Evolutionary conservation across 2,113 vertebrate genomes (phyloP).

Genomic region (Echinops telfairi): DNA sequence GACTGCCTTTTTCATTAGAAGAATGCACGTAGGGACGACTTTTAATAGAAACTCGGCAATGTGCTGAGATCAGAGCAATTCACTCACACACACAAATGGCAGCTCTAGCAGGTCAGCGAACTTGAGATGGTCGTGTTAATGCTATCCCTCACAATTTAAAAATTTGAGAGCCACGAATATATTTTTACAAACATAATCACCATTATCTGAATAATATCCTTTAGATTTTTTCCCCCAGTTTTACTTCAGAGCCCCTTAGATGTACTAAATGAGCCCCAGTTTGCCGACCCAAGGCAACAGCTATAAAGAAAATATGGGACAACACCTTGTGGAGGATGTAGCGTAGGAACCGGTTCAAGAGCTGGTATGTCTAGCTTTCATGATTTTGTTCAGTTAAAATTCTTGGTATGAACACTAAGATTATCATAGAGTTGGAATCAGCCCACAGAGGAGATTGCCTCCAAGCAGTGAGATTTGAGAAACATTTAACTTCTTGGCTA

Average conservation of each 20-base stretch:
- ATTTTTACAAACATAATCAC: too few species aligned
- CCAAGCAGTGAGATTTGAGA: background rate
- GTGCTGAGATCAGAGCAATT: background rate
- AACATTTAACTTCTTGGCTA: too few species aligned
- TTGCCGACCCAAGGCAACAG: too few species aligned
- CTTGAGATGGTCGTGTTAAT: too few species aligned
- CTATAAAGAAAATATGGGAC: background rate
- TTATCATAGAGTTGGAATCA: background rate
- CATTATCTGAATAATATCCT: too few species aligned
- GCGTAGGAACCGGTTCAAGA: background rate
- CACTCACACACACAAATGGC: too few species aligned
- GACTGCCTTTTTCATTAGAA: background rate
- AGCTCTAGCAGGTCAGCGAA: too few species aligned
- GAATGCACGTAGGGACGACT: background rate
- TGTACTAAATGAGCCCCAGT: too few species aligned
- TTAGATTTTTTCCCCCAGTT: too few species aligned
- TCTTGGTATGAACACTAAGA: background rate
- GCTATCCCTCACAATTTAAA: too few species aligned
- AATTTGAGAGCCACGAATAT: too few species aligned
- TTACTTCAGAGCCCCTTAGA: too few species aligned
- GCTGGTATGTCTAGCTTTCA: slow-evolving; percentile 10
- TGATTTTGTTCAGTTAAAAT: background rate
- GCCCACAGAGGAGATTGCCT: background rate
- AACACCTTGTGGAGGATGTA: background rate
- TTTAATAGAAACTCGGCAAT: background rate